A percentile compares a stretch with the other conserved stretches of the same genome.
Conservation (phyloP, 2,797 vertebrate species). For the Phrynocephalus guinanensis region DNA sequence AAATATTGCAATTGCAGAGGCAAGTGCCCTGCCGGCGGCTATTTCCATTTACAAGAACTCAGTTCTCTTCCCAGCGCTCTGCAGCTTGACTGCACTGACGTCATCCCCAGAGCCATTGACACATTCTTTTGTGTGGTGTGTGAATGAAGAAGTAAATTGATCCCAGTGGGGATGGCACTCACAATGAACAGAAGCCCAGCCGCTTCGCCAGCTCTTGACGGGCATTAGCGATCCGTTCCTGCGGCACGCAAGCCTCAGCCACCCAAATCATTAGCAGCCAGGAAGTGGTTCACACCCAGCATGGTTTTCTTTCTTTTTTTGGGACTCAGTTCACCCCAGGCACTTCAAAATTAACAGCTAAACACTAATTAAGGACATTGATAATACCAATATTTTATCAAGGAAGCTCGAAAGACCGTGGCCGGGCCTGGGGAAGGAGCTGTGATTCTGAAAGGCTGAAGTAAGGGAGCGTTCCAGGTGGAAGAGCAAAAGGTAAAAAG, state of each 20-base stretch:
- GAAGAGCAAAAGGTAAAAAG: slow-evolving; percentile 24
- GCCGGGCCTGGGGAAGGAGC: slow-evolving; percentile 32
- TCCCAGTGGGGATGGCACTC: slow-evolving; percentile 66
- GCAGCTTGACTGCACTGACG: slow-evolving; percentile 60
- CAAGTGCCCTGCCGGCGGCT: slow-evolving; percentile 8
- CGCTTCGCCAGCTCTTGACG: slow-evolving; percentile 61
- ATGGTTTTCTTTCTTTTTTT: background rate
- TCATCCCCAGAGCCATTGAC: slow-evolving; percentile 67
- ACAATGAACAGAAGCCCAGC: slow-evolving; percentile 50
- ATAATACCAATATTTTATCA: slow-evolving; percentile 40
- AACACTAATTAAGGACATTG: slow-evolving; percentile 43
- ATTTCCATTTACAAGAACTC: slow-evolving; percentile 45
- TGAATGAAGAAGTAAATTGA: slow-evolving; percentile 75
- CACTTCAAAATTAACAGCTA: slow-evolving; percentile 33
- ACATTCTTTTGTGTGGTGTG: slow-evolving; percentile 65
- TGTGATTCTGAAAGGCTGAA: background rate
- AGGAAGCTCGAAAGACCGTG: slow-evolving; percentile 45
- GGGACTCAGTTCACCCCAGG: background rate
- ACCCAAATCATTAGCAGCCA: slow-evolving; percentile 28
- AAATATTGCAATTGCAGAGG: slow-evolving; percentile 29
- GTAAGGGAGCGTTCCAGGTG: background rate
- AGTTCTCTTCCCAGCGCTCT: slow-evolving; percentile 52
- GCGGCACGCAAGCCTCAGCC: slow-evolving; percentile 30
- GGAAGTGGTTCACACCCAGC: slow-evolving; percentile 36
- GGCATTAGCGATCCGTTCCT: slow-evolving; percentile 55